Evolutionary conservation across 2,888 invertebrate species (phyloP), one percentile per base, ranked within the genome.

Genomic region (Leptinotarsa tumamoca): DNA sequence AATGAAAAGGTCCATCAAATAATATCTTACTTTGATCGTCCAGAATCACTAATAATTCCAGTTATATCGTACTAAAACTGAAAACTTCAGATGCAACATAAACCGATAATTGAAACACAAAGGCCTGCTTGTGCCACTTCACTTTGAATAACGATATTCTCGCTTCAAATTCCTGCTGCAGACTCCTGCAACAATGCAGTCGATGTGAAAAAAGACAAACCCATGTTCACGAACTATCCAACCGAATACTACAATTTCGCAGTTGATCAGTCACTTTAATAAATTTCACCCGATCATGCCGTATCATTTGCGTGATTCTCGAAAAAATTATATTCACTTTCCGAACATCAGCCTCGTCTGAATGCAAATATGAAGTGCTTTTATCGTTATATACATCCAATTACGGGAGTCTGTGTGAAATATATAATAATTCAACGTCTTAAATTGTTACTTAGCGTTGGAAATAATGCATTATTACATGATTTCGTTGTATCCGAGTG

Each of bases 391-490:
- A 43, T 71, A 69, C 52, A 58, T 61, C 68, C 72, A 68, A 74
- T 74, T 67, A 66, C 51, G 18, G 74, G 72, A 66, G 71, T 74
- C 77, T 74, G 77, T 69, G 74, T 72, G 69, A 71, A 72, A 74
- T 74, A 68, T 74, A 63, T 67, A 73, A 74, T 74, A 77, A 77
- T 74, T 72, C 67, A 49, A 69, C 52, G n/a, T 14, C 54, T 63
- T 15, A 77, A 77, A 77, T 77, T 74, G 71, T 76, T 71, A 71
- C 56, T 66, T 54, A 67, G 67, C 71, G 69, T 63, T 50, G 56
- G 49, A 68, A 77, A 77, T 77, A 67, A 77, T 74, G 74, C 74
- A 72, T 77, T 68, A 77, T 77, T 77, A 77, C 71, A 58, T 74
- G 77, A 77, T 77, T 77, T 72, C 74, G 72, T 74, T 74, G 66